Percentiles rank a stretch among this genome's conserved stretches.
These are phyloP conservation scores for Sitta europaea DNA, from an alignment of 2,113 vertebrate genomes.

Conservation along the genomic window DNA sequence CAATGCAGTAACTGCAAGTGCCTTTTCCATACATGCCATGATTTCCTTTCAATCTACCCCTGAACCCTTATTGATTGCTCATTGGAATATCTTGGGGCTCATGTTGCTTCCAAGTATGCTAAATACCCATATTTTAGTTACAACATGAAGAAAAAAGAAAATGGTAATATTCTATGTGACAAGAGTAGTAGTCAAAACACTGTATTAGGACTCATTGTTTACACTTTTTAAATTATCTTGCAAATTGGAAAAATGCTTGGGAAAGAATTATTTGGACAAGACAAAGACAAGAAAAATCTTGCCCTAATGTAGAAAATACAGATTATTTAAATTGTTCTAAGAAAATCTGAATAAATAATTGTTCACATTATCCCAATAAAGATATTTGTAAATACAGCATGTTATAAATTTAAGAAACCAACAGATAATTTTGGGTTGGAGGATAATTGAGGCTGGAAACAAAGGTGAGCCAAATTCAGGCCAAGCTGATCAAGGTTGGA, in stretches of 20 bases:
- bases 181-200: neutral
- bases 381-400: neutral
- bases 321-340: neutral
- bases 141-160: neutral
- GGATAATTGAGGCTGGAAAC: too few relatives aligned
- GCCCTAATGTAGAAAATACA: neutral
- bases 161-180: neutral
- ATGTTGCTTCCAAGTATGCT: neutral
- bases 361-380: neutral
- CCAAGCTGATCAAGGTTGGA: neutral
- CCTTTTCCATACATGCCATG: accelerated
- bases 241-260: neutral
- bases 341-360: neutral
- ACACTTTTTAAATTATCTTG: neutral
- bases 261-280: neutral
- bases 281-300: neutral
- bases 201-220: neutral
- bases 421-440: neutral
- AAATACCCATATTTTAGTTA: neutral
- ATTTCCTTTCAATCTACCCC: neutral
- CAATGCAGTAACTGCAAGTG: neutral
- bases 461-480: too few relatives aligned
- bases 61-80: neutral
- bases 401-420: neutral
- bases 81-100: neutral